A percentile compares a stretch with the other conserved stretches of the same genome.
These are phyloP conservation scores for Ranitomeya imitator DNA, from an alignment of 2,113 vertebrate genomes.

Conservation along the genomic window DNA sequence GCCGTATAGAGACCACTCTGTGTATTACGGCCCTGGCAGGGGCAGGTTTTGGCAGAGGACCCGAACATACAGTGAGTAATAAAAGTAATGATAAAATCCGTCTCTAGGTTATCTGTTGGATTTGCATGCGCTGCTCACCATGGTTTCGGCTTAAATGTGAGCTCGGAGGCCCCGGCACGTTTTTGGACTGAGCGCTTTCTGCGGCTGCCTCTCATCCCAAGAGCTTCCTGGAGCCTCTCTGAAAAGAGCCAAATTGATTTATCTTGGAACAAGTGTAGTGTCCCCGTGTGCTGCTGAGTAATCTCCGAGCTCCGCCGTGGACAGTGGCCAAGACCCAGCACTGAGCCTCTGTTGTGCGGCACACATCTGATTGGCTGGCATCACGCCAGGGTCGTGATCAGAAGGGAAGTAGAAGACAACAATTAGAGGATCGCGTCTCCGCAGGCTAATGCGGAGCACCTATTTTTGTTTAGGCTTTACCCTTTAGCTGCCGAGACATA, in stretches of 20 bases:
- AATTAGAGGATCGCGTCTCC: constrained; percentile 47
- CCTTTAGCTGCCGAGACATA: constrained; percentile 2
- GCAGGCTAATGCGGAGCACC: constrained; percentile 27
- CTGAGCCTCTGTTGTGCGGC: constrained; percentile 69
- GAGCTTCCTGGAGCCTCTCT: constrained; percentile 63
- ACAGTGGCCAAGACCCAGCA: constrained; percentile 63
- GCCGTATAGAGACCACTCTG: background rate
- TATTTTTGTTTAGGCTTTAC: constrained; percentile 22
- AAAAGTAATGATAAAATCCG: background rate
- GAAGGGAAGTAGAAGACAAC: constrained; percentile 57
- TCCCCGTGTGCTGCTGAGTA: constrained; percentile 67
- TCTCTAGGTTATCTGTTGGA: background rate
- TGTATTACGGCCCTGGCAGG: background rate
- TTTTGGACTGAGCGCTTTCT: constrained; percentile 46
- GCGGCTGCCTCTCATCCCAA: constrained; percentile 45
- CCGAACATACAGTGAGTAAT: background rate
- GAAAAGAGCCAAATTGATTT: constrained; percentile 76
- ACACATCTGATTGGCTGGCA: constrained; percentile 69
- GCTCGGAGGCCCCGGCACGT: background rate
- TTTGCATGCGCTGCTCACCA: background rate
- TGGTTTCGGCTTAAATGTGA: constrained; percentile 17
- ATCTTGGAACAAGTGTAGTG: constrained; percentile 66
- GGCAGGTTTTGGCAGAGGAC: background rate
- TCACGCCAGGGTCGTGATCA: constrained; percentile 63
- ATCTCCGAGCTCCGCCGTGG: constrained; percentile 68